Base-by-base conservation (phyloP, 2,888 invertebrate genomes). In the Drosophila austrosaltans region DNA sequence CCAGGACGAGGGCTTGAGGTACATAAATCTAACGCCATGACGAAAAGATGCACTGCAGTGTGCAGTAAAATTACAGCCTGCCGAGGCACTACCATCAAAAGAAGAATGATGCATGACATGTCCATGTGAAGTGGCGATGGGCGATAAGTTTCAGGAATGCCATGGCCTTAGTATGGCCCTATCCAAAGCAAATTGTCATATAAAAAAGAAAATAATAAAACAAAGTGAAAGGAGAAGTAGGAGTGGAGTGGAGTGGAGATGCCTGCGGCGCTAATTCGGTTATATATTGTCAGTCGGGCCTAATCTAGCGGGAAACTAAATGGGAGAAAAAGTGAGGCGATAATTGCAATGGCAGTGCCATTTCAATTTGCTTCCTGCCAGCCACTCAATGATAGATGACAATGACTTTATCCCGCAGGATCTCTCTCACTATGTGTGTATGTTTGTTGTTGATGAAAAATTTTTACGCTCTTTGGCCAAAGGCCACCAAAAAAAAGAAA, bases 21-120 rank as follows among this genome's bases (percentile, higher is more conserved):
- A 74, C 89, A 86, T 86, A 86, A 86, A 86, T 86, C 89, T 86
- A 86, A 76, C 85, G 77, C 68, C 85, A 86, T 89, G 85, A 89
- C 87, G 85, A 86, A 82, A 85, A 87, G 89, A 87, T 89, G 87
- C 89, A 81, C 74, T 83, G 77, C 82, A 82, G 77, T 78, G 65
- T 44, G 30, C 30, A 30, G 30, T 5, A 63, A 75, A 66, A 59
- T 75, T 66, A 71, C 68, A 77, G 75, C 66, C 75, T 75, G 70
- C 77, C 68, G 16, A 5, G 16, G 5, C n/a, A 40, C 40, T n/a
- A n/a, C 40, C 12, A 22, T 16, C 16, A 16, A 16, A 16, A 10
- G 25, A 59, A 56, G 72, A 76, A 87, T 84, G 87, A 83, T 83
- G 83, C 79, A 83, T 79, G 83, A 70, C 82, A 56, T 36, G 66